phyloP scores from a whole-genome alignment of 2,797 vertebrate species.

The Chelon auratus region DNA sequence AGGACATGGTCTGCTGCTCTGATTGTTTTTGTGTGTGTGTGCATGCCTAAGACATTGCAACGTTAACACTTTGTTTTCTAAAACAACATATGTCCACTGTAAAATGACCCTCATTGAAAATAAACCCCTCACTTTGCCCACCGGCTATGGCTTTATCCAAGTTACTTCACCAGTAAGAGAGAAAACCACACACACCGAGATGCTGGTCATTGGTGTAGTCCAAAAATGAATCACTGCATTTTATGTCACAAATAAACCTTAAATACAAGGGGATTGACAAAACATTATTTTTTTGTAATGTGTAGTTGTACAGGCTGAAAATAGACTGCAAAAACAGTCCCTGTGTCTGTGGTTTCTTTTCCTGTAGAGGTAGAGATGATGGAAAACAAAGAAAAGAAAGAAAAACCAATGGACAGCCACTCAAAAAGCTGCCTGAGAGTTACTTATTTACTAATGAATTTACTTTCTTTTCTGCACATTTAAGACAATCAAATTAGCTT shows the following conservation, averaged over 20 bases:
- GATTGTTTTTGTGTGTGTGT: slow-evolving; percentile 18
- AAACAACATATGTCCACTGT: slow-evolving; percentile 59
- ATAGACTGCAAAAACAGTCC: slow-evolving; percentile 13
- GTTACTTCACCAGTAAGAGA: slow-evolving; percentile 27
- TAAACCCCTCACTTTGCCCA: slow-evolving; percentile 25
- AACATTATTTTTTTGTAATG: slow-evolving; percentile 28
- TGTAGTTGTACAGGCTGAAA: slow-evolving; percentile 21
- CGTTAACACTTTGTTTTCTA: slow-evolving; percentile 57
- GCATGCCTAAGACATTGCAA: slow-evolving; percentile 30
- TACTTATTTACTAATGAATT: slow-evolving; percentile 9
- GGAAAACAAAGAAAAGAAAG: slow-evolving; percentile 1
- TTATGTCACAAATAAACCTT: not conserved
- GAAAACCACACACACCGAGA: slow-evolving; percentile 5
- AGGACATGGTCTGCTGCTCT: slow-evolving; percentile 54
- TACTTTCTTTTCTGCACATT: not conserved
- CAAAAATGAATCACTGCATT: not conserved
- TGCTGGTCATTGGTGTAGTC: not conserved
- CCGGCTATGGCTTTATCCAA: slow-evolving; percentile 12
- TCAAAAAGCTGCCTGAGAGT: not conserved
- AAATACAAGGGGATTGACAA: slow-evolving; percentile 17
- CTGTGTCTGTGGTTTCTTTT: not conserved
- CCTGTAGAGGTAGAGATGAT: not conserved
- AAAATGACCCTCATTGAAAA: slow-evolving; percentile 53
- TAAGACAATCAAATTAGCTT: not conserved
- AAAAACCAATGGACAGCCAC: not conserved